Evolutionary conservation across 2,888 invertebrate species (phyloP), one percentile per base, ranked within the genome.

Genomic region (Heliconius cydno): DNA sequence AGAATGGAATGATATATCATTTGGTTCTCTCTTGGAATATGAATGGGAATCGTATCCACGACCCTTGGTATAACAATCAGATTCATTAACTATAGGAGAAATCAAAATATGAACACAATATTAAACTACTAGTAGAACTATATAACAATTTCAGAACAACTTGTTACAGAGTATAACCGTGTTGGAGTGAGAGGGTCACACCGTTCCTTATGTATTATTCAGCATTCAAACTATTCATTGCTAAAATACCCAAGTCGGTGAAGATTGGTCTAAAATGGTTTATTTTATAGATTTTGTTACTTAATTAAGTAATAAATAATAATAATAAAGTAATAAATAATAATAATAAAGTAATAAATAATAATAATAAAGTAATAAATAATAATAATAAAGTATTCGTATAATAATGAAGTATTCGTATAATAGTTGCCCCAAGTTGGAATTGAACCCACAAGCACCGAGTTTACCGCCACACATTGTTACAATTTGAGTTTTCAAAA

Each of bases 131-230:
- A 2, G 13, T n/a, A 41, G 41, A 13, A 68, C n/a, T 2, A 68
- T 25, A n/a, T n/a, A 68, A 38, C 41, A 68, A 25, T 63, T 68
- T 68, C 22, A 34, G 1, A 68, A 68, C 68, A 41, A 38, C 5
- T 68, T n/a, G n/a, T n/a, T 38, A 68, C 68, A 22, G 46, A 70
- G 1, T 70, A 70, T 70, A 0, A 70, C n/a, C 46, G 15, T 41
- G 15, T 71, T 13, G 52, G 19, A 52, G 52, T 52, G 2, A 71
- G 30, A 72, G 22, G 15, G 30, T 57, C 52, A 57, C 41, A 38
- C 28, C 52, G 52, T 57, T 22, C 52, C 52, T 72, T 57, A 72
- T 72, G 72, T 72, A 57, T 57, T 52, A 72, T 57, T 57, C 30
- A 72, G 52, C 19, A 30, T 30, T 30, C 72, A 72, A 57, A 72